Percentiles rank a stretch among this genome's conserved stretches.
phyloP scores from a whole-genome alignment of 1,140 invertebrate species.

The Dolichoris vasculosae region DNA sequence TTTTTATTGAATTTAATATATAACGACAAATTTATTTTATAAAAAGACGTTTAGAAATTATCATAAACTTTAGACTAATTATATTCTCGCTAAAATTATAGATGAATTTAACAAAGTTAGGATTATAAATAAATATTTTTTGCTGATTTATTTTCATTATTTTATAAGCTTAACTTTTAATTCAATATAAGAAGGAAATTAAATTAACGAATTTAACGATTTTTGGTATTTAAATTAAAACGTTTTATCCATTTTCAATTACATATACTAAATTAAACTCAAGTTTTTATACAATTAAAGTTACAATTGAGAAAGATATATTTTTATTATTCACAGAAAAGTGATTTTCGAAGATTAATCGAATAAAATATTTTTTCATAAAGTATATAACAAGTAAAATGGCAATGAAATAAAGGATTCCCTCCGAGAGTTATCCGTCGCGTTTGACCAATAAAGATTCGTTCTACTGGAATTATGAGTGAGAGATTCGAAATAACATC shows the following conservation, averaged over 20 bases:
- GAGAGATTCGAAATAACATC: slow-evolving; percentile 8
- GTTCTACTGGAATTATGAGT: slow-evolving; percentile 34
- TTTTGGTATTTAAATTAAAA: background rate
- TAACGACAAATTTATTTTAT: no score
- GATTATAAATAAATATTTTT: no score
- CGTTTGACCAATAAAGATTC: slow-evolving; percentile 20
- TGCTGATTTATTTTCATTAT: background rate
- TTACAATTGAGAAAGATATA: background rate
- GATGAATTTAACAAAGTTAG: no score
- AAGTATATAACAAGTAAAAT: background rate
- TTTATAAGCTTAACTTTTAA: background rate
- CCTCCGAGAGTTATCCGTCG: background rate
- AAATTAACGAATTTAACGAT: background rate
- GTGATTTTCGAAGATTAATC: background rate
- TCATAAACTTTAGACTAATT: no score
- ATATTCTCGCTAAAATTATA: no score
- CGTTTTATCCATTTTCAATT: no score
- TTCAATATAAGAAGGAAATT: background rate
- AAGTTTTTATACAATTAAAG: background rate
- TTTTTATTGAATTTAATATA: no score
- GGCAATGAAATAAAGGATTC: background rate
- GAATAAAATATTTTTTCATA: background rate
- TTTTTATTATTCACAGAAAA: background rate
- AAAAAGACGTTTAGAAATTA: no score
- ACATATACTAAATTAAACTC: no score